A percentile compares a stretch with the other conserved stretches of the same genome.
Evolutionary conservation across 2,888 invertebrate species (phyloP).

Genomic region (Pterostichus madidus): DNA sequence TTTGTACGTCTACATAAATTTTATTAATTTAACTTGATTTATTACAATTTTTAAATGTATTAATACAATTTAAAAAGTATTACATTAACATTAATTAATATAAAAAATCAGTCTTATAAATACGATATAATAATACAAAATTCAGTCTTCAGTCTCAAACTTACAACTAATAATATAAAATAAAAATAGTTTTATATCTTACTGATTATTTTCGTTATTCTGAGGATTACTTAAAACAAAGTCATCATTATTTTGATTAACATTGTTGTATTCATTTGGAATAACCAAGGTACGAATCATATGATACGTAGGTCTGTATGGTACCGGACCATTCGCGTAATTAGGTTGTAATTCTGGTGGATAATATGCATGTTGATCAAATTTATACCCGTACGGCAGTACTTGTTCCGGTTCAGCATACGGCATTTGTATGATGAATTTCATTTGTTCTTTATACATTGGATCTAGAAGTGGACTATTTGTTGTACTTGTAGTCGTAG

Average conservation of each 20-base stretch:
- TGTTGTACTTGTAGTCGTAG: conserved; percentile 66
- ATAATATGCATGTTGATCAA: conserved; percentile 74
- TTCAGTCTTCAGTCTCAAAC: conserved; percentile 11
- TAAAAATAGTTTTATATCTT: background rate
- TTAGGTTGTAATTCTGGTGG: conserved; percentile 73
- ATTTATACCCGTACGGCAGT: conserved; percentile 71
- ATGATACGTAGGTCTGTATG: conserved; percentile 74
- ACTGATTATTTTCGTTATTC: conserved; percentile 27
- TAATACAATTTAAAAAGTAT: background rate
- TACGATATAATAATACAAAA: too few relatives aligned
- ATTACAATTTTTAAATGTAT: conserved; percentile 5
- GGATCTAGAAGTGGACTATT: conserved; percentile 67
- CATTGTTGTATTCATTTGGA: conserved; percentile 69
- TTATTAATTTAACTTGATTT: conserved; percentile 56
- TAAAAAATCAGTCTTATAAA: conserved; percentile 5
- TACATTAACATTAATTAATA: conserved; percentile 46
- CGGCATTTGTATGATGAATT: conserved; percentile 75
- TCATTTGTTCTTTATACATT: conserved; percentile 72
- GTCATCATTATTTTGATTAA: conserved; percentile 7
- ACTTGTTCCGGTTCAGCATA: conserved; percentile 69
- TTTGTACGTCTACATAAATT: conserved; percentile 6
- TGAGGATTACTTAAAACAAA: background rate
- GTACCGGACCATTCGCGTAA: conserved; percentile 73
- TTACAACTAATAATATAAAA: background rate
- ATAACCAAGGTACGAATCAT: conserved; percentile 74